A percentile compares a stretch with the other conserved stretches of the same genome.
Conservation (phyloP, 2,888 invertebrate species). For the Leucophenga maculata region DNA sequence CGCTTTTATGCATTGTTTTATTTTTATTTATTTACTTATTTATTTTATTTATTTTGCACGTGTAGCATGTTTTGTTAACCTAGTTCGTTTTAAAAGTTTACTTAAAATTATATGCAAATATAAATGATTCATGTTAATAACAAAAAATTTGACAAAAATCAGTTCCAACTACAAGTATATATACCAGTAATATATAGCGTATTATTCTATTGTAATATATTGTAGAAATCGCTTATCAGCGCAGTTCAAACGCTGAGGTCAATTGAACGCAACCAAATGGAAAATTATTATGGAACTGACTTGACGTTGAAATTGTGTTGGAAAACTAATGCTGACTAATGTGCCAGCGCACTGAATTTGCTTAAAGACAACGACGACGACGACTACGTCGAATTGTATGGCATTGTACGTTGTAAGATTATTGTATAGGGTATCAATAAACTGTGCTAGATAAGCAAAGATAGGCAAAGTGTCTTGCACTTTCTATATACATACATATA, state of each 20-base stretch:
- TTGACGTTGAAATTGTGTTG: slow-evolving; percentile 41
- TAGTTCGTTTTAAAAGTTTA: slow-evolving; percentile 44
- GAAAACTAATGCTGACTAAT: slow-evolving; percentile 47
- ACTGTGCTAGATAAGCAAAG: no score
- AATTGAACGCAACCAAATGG: slow-evolving; percentile 44
- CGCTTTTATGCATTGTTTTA: slow-evolving; percentile 35
- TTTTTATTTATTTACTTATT: slow-evolving; percentile 45
- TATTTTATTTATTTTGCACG: neutral
- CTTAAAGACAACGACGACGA: neutral
- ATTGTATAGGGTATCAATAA: no score
- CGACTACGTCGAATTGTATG: no score
- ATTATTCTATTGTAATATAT: no score
- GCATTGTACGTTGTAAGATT: no score
- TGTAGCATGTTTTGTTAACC: slow-evolving; percentile 46
- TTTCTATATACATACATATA: no score
- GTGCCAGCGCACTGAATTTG: neutral
- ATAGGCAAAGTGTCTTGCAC: no score
- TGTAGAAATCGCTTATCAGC: slow-evolving; percentile 18
- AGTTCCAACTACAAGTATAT: no score
- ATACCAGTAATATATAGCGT: no score
- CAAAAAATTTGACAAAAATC: neutral
- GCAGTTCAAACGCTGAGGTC: slow-evolving; percentile 54
- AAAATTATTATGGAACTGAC: slow-evolving; percentile 27
- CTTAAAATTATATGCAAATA: slow-evolving; percentile 13
- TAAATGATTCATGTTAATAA: slow-evolving; percentile 10